Conservation (phyloP, 2,888 invertebrate genomes). For the Drosophila leonis region DNA sequence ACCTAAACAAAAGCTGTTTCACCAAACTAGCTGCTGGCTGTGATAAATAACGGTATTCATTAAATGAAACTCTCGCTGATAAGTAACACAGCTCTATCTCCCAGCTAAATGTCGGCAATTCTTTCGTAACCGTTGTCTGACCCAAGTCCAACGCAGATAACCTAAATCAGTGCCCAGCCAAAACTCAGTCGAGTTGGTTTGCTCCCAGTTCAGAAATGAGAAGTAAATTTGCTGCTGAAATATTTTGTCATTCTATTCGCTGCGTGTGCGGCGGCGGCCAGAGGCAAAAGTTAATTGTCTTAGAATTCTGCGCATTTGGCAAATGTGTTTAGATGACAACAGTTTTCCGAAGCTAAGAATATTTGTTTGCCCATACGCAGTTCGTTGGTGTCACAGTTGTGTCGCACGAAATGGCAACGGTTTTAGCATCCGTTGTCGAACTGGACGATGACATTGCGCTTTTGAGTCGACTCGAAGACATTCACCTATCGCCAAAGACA, state of each 20-base stretch:
- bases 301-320: conserved; percentile 59
- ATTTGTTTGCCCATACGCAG: conserved; percentile 41
- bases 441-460: conserved; percentile 71
- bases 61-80: conserved; percentile 61
- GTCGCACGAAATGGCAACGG: conserved; percentile 76
- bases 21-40: conserved; percentile 41
- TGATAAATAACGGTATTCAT: conserved; percentile 61
- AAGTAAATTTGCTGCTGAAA: conserved; percentile 49
- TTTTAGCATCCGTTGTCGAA: conserved; percentile 76
- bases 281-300: conserved; percentile 67
- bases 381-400: conserved; percentile 55
- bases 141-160: conserved; percentile 55
- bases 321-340: conserved; percentile 49
- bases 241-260: conserved; percentile 63
- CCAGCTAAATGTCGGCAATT: conserved; percentile 68
- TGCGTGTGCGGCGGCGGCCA: conserved; percentile 53
- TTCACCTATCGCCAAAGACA: conserved; percentile 66
- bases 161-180: conserved; percentile 58
- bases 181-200: conserved; percentile 10
- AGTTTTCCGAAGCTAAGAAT: conserved; percentile 53
- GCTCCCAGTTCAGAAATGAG: conserved; percentile 41
- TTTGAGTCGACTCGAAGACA: conserved; percentile 55
- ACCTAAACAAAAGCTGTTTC: conserved; percentile 42
- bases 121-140: conserved; percentile 74
- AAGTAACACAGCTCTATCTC: conserved; percentile 47